Percentiles rank a stretch among this genome's conserved stretches.
phyloP scores from a whole-genome alignment of 2,797 vertebrate species.

The Hyperoplus immaculatus region DNA sequence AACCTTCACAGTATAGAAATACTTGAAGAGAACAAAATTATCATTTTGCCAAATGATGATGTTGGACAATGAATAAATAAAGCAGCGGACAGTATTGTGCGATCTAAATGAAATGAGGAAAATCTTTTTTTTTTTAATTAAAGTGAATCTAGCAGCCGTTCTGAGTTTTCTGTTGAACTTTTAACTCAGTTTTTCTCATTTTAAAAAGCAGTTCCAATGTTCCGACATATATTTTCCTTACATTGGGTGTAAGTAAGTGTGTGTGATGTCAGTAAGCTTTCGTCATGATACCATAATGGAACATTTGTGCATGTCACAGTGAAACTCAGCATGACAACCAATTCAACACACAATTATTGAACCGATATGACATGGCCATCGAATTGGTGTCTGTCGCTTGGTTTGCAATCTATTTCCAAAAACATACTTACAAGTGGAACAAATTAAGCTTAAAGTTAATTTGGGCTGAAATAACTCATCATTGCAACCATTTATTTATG shows the following conservation, averaged over 20 bases:
- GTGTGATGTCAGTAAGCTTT: slow-evolving; percentile 25
- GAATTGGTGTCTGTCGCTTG: slow-evolving; percentile 15
- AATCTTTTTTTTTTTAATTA: background rate
- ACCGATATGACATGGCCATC: slow-evolving; percentile 37
- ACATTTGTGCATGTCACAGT: slow-evolving; percentile 42
- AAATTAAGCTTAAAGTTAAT: slow-evolving; percentile 36
- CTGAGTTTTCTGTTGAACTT: background rate
- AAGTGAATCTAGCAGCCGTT: background rate
- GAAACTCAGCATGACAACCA: slow-evolving; percentile 40
- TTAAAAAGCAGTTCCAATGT: slow-evolving; percentile 14
- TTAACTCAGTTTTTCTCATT: background rate
- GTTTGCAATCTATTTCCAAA: slow-evolving; percentile 36
- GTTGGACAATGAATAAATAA: background rate
- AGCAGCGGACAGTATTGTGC: background rate
- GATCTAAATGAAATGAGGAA: slow-evolving; percentile 8
- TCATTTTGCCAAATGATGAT: background rate
- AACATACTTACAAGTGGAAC: slow-evolving; percentile 37
- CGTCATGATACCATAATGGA: slow-evolving; percentile 31
- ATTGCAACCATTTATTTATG: slow-evolving; percentile 33
- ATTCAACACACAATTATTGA: slow-evolving; percentile 27
- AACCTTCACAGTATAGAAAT: background rate
- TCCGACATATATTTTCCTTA: slow-evolving; percentile 8
- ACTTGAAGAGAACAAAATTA: no score
- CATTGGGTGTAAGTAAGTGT: slow-evolving; percentile 7
- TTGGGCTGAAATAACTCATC: slow-evolving; percentile 43